phyloP scores from a whole-genome alignment of 2,113 vertebrate genomes.

The Hepsetus odoe region DNA sequence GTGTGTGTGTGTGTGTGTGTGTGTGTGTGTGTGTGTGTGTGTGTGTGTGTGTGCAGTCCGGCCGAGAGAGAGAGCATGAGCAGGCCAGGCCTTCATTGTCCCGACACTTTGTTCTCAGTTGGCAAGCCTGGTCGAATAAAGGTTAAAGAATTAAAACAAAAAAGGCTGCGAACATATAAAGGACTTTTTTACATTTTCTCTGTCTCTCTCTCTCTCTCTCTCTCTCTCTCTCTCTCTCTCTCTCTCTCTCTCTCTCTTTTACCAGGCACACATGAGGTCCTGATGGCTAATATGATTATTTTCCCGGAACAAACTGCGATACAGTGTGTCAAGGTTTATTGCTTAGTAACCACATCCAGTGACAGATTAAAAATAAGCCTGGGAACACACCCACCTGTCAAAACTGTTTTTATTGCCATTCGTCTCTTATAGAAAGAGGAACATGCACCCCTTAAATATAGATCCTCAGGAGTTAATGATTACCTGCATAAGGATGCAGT shows the following conservation, averaged over 20 bases:
- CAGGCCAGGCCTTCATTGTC: not conserved
- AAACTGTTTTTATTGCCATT: slow-evolving; percentile 16
- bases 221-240: not conserved
- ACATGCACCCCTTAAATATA: not conserved
- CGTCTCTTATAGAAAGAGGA: not conserved
- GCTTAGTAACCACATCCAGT: slow-evolving; percentile 54
- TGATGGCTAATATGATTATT: slow-evolving; percentile 53
- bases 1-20: too few relatives aligned
- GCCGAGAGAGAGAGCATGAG: not conserved
- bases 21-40: too few relatives aligned
- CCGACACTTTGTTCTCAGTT: slow-evolving; percentile 6
- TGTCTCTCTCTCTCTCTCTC: slow-evolving; percentile 10
- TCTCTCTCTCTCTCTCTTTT: not conserved
- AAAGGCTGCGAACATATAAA: not conserved
- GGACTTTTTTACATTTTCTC: not conserved
- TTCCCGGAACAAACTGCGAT: slow-evolving; percentile 34
- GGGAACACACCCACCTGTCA: slow-evolving; percentile 3
- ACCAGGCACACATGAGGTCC: slow-evolving; percentile 44
- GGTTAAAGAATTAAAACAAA: not conserved
- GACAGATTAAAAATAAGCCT: slow-evolving; percentile 44
- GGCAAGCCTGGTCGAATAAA: not conserved
- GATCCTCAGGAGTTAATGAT: slow-evolving; percentile 20
- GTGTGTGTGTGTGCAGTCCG: too few relatives aligned
- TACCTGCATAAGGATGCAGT: not conserved
- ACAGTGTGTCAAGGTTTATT: slow-evolving; percentile 53